Conservation (phyloP, 2,797 vertebrate species). For the Arnoldichthys spilopterus region DNA sequence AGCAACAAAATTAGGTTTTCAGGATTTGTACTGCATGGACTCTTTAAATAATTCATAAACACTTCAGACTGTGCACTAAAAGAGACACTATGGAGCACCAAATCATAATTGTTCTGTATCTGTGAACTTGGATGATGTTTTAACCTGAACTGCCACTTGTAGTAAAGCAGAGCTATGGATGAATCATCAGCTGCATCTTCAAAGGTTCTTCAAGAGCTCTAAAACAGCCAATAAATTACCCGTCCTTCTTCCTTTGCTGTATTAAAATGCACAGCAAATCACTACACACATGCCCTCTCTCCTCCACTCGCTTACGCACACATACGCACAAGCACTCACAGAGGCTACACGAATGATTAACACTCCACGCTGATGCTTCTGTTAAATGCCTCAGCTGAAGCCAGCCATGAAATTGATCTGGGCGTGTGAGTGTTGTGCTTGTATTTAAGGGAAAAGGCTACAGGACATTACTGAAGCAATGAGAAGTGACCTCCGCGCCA, state of each 20-base stretch:
- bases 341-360: conserved; percentile 45
- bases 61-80: not conserved
- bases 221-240: conserved; percentile 10
- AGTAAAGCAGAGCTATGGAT: not conserved
- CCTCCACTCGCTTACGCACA: not conserved
- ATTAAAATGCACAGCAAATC: conserved; percentile 15
- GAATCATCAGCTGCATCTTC: not conserved
- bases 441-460: conserved; percentile 65
- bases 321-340: conserved; percentile 13
- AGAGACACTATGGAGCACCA: not conserved
- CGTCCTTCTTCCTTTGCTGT: not conserved
- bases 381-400: conserved; percentile 61
- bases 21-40: conserved; percentile 2
- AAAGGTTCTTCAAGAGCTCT: conserved; percentile 6
- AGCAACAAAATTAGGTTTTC: not conserved
- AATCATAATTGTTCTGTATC: not conserved
- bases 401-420: conserved; percentile 77
- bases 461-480: conserved; percentile 71
- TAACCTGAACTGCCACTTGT: conserved; percentile 3
- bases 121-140: not conserved
- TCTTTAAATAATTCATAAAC: not conserved
- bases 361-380: conserved; percentile 57
- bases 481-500: conserved; percentile 65
- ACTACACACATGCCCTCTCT: not conserved
- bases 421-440: conserved; percentile 60